Evolutionary conservation across 1,140 invertebrate species (phyloP).

Genomic region (Drosophila arawakana): DNA sequence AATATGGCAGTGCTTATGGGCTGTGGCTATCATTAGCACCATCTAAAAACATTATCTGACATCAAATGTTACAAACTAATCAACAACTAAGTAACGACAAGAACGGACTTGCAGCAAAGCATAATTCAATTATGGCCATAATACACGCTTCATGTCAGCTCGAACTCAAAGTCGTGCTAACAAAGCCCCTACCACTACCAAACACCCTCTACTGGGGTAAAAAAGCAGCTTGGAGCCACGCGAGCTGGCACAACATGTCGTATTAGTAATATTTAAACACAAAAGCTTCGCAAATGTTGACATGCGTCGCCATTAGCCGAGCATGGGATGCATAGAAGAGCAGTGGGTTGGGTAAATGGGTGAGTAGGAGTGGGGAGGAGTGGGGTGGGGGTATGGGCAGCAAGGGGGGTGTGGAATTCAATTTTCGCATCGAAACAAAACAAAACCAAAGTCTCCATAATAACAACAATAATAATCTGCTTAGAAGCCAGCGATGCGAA

Average conservation of each 20-base stretch:
- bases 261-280: conserved; percentile 83
- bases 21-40: conserved; percentile 37
- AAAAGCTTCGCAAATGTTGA: conserved; percentile 80
- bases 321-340: conserved; percentile 55
- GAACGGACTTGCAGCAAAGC: conserved; percentile 29
- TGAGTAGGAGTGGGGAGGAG: neutral
- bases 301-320: conserved; percentile 77
- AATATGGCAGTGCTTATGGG: neutral
- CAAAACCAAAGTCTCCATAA: conserved; percentile 46
- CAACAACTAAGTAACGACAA: conserved; percentile 27
- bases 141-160: conserved; percentile 45
- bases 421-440: conserved; percentile 66
- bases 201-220: neutral
- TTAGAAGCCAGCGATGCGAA: conserved; percentile 77
- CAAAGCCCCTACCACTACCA: neutral
- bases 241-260: conserved; percentile 75
- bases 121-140: conserved; percentile 76
- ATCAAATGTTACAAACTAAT: conserved; percentile 38
- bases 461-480: conserved; percentile 79
- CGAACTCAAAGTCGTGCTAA: neutral
- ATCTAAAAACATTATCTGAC: conserved; percentile 50
- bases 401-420: conserved; percentile 51
- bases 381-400: neutral
- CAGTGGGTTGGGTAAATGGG: neutral
- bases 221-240: conserved; percentile 40